Evolutionary conservation across 1,140 invertebrate species (phyloP).

Genomic region (Drosophila takahashii): DNA sequence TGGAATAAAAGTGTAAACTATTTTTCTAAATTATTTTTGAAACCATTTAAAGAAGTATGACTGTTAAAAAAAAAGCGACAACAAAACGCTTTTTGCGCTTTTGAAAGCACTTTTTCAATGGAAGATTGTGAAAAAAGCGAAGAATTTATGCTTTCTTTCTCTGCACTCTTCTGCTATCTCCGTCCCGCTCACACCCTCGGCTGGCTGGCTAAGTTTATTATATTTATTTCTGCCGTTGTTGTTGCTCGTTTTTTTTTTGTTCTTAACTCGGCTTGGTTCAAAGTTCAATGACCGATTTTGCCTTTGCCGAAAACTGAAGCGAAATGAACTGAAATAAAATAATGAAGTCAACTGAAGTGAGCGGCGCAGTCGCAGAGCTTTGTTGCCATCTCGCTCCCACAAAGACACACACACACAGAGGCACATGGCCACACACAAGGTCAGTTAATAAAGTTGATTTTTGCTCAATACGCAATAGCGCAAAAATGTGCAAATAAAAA

Average conservation of each 20-base stretch:
- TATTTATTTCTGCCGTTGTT: conserved; percentile 31
- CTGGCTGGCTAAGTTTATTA: conserved; percentile 51
- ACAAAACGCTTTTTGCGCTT: conserved; percentile 48
- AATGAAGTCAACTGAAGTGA: conserved; percentile 23
- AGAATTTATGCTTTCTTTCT: conserved; percentile 54
- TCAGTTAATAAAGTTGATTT: conserved; percentile 43
- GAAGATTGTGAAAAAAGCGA: conserved; percentile 44
- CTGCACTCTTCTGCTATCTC: not conserved
- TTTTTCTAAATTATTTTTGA: not conserved
- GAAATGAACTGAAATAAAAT: conserved; percentile 38
- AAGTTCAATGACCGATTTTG: conserved; percentile 81
- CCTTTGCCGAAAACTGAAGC: conserved; percentile 51
- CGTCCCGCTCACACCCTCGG: not conserved
- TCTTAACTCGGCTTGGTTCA: conserved; percentile 55
- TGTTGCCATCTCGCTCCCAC: conserved; percentile 13
- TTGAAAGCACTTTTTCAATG: conserved; percentile 64
- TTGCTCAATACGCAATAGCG: conserved; percentile 46
- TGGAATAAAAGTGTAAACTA: too few relatives aligned
- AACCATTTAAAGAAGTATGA: not conserved
- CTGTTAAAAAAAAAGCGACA: conserved; percentile 24
- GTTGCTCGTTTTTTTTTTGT: conserved; percentile 14
- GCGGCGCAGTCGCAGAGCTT: conserved; percentile 36
- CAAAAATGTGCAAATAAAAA: conserved; percentile 41
- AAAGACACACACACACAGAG: conserved; percentile 1
- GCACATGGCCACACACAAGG: conserved; percentile 32